These are phyloP conservation scores for Ditula angustiorana DNA, from an alignment of 2,888 invertebrate species.

Conservation along the genomic window DNA sequence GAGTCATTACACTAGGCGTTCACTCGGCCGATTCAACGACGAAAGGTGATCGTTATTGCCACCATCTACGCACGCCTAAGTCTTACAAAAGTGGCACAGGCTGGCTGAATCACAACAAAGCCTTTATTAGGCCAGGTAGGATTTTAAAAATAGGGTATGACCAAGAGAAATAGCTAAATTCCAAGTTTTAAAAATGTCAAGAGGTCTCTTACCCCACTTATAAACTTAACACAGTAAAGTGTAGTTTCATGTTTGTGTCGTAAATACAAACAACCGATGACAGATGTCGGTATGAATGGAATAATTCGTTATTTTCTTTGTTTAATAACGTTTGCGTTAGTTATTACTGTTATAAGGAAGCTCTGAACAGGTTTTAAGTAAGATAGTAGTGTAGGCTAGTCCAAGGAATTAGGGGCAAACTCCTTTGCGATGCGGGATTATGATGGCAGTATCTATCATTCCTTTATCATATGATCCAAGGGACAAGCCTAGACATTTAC, in stretches of 20 bases:
- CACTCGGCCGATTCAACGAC: conserved; percentile 3
- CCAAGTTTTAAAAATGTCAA: neutral
- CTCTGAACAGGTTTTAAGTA: conserved; percentile 18
- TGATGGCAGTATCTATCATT: too few relatives aligned
- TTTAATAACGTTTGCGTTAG: neutral
- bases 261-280: neutral
- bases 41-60: conserved; percentile 18
- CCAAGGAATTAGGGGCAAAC: neutral
- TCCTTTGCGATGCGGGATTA: neutral
- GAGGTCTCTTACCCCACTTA: neutral
- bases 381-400: conserved; percentile 3
- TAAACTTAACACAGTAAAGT: neutral
- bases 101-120: neutral
- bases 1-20: conserved; percentile 42
- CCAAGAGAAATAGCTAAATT: neutral
- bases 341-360: neutral
- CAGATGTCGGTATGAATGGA: neutral
- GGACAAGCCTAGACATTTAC: neutral
- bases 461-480: neutral
- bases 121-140: neutral
- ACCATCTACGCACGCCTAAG: neutral
- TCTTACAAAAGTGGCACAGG: neutral
- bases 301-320: neutral
- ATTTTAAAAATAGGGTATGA: neutral
- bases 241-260: neutral